Evolutionary conservation across 2,113 vertebrate species (phyloP), one percentile per base, ranked within the genome.

Genomic region (Eidolon helvum): DNA sequence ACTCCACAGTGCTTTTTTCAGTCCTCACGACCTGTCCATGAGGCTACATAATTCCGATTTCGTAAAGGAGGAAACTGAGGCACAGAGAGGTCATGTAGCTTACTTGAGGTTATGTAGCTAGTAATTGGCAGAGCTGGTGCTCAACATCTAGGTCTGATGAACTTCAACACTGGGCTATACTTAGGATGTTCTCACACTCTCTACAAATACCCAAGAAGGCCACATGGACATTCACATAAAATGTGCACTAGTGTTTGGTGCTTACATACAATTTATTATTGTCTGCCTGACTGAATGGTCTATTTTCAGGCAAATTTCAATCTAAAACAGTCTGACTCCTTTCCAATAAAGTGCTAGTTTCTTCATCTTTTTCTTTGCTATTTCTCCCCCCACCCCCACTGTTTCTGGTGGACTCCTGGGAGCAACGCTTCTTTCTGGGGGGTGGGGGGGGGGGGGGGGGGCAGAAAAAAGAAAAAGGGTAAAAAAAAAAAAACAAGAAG

Each of bases 271-370:
- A 69, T 61, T 71, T 71, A 53, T 74, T 87, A 66, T 24, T 65
- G 43, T 71, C 69, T 86, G 5, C n/a, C 63, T 78, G 63, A 75
- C 48, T 8, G 33, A 87, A 43, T 38, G 21, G 33, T 84, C 87
- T 93, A 93, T 93, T 96, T 95, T 77, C 68, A 75, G 90, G 50
- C 35, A 50, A 28, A 78, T 93, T 88, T 82, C 26, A 16, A 26
- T 65, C 86, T 93, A 65, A 93, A 95, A 63, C 15, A 4, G 33
- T 33, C 35, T 79, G 79, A 79, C 45, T 22, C n/a, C 68, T 96
- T 87, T 78, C 59, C 71, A 30, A n/a, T 30, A 57, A 87, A 92
- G 75, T 59, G 24, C 16, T 43, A 33, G 21, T 14, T 87, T 86
- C 68, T 87, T 72, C 1, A 21, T 63, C 38, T 68, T 77, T 69